These are phyloP conservation scores for Dryobotodes eremita DNA, from an alignment of 2,888 invertebrate genomes.

Conservation along the genomic window DNA sequence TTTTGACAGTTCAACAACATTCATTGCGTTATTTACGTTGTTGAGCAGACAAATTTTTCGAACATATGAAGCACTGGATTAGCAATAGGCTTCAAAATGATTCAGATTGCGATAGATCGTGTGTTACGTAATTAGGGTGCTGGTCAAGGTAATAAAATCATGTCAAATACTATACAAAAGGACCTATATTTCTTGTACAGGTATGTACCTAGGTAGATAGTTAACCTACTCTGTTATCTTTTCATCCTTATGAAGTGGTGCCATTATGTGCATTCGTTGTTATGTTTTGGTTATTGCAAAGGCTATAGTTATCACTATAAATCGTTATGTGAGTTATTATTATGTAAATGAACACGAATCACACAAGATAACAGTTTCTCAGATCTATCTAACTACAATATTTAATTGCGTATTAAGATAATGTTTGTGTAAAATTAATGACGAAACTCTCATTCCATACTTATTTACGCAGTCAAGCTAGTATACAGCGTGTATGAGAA, in stretches of 20 bases:
- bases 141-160: too few relatives aligned
- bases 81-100: too few relatives aligned
- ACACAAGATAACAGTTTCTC: background rate
- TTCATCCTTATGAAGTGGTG: background rate
- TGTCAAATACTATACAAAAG: background rate
- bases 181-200: background rate
- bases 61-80: too few relatives aligned
- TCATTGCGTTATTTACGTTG: too few relatives aligned
- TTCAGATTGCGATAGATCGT: too few relatives aligned
- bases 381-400: background rate
- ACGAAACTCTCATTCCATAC: background rate
- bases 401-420: background rate
- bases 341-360: constrained; percentile 1
- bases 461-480: background rate
- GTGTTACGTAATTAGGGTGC: too few relatives aligned
- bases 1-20: too few relatives aligned
- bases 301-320: background rate
- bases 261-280: background rate
- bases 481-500: background rate
- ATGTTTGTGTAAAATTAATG: background rate
- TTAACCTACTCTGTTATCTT: constrained; percentile 5
- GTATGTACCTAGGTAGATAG: background rate
- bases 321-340: background rate
- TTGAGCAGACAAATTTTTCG: too few relatives aligned
- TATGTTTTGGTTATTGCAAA: background rate